phyloP scores from a whole-genome alignment of 2,888 invertebrate species.

The Thumatha senex region DNA sequence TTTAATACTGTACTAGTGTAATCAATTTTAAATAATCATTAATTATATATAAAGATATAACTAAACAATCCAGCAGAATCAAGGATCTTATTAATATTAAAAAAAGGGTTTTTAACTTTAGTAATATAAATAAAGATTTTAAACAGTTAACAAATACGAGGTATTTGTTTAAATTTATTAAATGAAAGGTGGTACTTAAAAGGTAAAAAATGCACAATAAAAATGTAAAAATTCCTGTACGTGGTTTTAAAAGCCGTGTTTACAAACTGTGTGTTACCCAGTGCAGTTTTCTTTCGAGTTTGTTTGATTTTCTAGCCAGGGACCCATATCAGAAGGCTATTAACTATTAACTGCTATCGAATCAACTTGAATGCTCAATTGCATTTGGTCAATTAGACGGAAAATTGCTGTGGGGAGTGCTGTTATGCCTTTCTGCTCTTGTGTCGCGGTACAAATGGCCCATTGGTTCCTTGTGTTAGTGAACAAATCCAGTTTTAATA shows the following conservation, averaged over 20 bases:
- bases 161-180: no score
- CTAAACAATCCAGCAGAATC: no score
- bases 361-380: constrained; percentile 73
- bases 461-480: constrained; percentile 26
- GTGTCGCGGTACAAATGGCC: constrained; percentile 25
- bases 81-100: no score
- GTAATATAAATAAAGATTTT: not conserved
- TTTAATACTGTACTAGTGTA: no score
- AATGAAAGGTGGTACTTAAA: not conserved
- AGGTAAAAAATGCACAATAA: constrained; percentile 3
- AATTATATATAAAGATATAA: not conserved
- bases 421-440: constrained; percentile 35
- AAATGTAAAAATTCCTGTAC: constrained; percentile 12
- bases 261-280: constrained; percentile 28
- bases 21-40: not conserved
- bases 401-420: constrained; percentile 71
- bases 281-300: constrained; percentile 42
- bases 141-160: no score
- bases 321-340: constrained; percentile 67
- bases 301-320: constrained; percentile 55
- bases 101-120: no score
- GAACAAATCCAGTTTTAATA: constrained; percentile 27
- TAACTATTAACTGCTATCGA: constrained; percentile 69
- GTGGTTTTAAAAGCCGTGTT: constrained; percentile 28
- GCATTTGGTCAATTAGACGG: constrained; percentile 78